Evolutionary conservation across 2,888 invertebrate species (phyloP).

Genomic region (Byasa hedistus): DNA sequence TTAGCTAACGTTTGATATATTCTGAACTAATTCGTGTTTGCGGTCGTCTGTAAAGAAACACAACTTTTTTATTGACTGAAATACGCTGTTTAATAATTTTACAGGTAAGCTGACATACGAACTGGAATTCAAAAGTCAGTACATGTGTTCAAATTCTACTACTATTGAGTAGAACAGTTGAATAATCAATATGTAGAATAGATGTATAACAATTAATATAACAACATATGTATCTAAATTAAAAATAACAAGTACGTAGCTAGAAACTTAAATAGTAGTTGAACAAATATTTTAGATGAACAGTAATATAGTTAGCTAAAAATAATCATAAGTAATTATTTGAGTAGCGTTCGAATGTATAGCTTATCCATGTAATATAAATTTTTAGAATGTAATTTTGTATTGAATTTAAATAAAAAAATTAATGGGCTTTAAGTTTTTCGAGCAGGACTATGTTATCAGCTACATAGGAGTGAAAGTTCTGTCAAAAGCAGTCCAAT

Average conservation of each 20-base stretch:
- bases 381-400: too few relatives aligned
- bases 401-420: too few relatives aligned
- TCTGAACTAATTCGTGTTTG: too few relatives aligned
- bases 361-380: too few relatives aligned
- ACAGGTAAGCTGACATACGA: constrained; percentile 61
- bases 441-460: too few relatives aligned
- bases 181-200: constrained; percentile 23
- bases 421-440: too few relatives aligned
- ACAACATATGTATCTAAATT: background rate
- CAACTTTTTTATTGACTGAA: background rate
- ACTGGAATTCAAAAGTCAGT: constrained; percentile 64
- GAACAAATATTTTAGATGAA: background rate
- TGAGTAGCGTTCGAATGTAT: too few relatives aligned
- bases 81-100: constrained; percentile 39
- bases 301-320: background rate
- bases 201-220: constrained; percentile 2
- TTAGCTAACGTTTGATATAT: too few relatives aligned
- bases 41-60: background rate
- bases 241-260: background rate
- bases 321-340: background rate
- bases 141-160: constrained; percentile 38
- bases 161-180: constrained; percentile 39
- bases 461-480: too few relatives aligned
- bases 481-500: too few relatives aligned
- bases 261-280: background rate